These are phyloP conservation scores for Caranx ignobilis DNA, from an alignment of 2,113 vertebrate genomes.

Conservation along the genomic window DNA sequence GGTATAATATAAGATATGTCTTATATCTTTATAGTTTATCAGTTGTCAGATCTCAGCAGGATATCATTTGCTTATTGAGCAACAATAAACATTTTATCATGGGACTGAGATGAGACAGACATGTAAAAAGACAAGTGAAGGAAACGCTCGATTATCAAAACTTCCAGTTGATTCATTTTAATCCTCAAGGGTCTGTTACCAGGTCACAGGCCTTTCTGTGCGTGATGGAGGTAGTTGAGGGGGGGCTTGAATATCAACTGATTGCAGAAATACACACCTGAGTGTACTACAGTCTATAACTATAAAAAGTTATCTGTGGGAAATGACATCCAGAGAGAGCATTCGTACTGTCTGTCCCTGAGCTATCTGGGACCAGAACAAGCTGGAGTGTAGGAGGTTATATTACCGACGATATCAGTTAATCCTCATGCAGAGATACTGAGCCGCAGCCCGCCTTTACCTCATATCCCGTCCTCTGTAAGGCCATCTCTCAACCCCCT, in stretches of 20 bases:
- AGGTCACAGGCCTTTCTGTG: neutral
- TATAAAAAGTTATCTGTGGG: conserved; percentile 34
- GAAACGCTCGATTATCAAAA: neutral
- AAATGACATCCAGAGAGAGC: conserved; percentile 30
- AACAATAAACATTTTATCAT: neutral
- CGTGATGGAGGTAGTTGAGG: neutral
- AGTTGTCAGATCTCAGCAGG: neutral
- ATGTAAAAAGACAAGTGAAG: neutral
- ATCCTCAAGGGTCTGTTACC: neutral
- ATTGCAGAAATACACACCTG: neutral
- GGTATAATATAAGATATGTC: neutral
- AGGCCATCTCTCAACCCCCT: conserved; percentile 10
- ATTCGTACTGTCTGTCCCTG: conserved; percentile 28
- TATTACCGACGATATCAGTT: conserved; percentile 56
- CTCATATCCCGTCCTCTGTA: conserved; percentile 36
- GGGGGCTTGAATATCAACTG: neutral
- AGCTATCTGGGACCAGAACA: conserved; percentile 38
- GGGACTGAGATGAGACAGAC: neutral
- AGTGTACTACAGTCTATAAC: neutral
- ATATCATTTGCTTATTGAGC: neutral
- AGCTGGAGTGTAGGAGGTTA: conserved; percentile 42
- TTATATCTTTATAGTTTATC: neutral
- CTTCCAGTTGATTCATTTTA: neutral
- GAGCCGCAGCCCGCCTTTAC: conserved; percentile 37
- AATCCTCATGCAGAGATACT: conserved; percentile 63